Evolutionary conservation across 1,140 invertebrate species (phyloP).

Genomic region (Drosophila pectinifera): DNA sequence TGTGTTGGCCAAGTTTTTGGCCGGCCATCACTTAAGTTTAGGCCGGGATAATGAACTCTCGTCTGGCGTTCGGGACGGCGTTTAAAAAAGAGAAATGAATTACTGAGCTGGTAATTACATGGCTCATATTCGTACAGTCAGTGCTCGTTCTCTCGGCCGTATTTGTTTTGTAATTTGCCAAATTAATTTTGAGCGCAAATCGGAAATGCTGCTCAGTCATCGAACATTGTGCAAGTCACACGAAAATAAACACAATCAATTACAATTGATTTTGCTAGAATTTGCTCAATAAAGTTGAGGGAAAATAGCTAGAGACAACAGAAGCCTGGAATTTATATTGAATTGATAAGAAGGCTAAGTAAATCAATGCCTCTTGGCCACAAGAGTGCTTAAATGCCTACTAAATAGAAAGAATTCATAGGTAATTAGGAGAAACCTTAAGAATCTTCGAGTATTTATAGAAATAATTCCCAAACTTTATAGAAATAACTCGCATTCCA

Average conservation of each 20-base stretch:
- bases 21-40: slow-evolving; percentile 44
- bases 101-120: slow-evolving; percentile 7
- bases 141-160: no score
- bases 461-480: no score
- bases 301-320: no score
- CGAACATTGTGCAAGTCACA: slow-evolving; percentile 11
- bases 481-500: no score
- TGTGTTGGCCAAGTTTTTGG: slow-evolving; percentile 29
- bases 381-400: no score
- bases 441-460: no score
- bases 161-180: slow-evolving; percentile 34
- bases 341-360: no score
- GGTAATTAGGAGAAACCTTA: no score
- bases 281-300: neutral
- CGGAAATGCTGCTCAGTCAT: slow-evolving; percentile 13
- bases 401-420: no score
- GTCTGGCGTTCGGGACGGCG: slow-evolving; percentile 13
- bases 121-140: neutral
- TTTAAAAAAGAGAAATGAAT: slow-evolving; percentile 8
- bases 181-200: slow-evolving; percentile 17
- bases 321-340: no score
- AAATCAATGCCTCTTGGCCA: no score
- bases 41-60: slow-evolving; percentile 49
- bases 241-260: slow-evolving; percentile 4
- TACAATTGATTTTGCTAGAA: neutral